Conservation (phyloP, 2,797 vertebrate genomes). For the Tapera naevia region DNA sequence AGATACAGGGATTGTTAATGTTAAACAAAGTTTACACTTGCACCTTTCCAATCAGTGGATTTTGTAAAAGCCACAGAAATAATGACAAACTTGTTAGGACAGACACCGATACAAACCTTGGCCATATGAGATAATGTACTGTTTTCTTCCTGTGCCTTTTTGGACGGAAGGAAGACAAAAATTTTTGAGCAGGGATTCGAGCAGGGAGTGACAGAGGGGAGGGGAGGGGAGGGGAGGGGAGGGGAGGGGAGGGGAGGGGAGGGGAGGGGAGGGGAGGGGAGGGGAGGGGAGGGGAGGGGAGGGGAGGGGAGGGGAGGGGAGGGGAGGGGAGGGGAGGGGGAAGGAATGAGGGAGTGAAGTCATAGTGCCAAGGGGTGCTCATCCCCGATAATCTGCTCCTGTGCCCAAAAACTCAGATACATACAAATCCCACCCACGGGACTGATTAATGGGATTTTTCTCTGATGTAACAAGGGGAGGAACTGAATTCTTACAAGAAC, state of each 20-base stretch:
- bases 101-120: background rate
- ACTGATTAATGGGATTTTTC: no score
- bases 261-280: no score
- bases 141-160: background rate
- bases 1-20: background rate
- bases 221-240: no score
- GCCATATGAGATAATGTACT: rapidly evolving
- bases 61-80: background rate
- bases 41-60: background rate
- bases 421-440: rapidly evolving
- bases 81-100: background rate
- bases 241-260: no score
- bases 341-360: rapidly evolving
- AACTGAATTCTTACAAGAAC: background rate
- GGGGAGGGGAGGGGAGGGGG: no score
- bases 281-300: no score
- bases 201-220: background rate
- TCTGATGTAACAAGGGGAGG: background rate
- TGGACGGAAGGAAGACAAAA: background rate
- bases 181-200: background rate
- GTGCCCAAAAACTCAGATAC: background rate
- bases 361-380: rapidly evolving
- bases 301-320: no score
- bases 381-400: rapidly evolving
- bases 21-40: background rate